phyloP scores from a whole-genome alignment of 2,888 invertebrate species.

The Drosophila pseudotalamancana region DNA sequence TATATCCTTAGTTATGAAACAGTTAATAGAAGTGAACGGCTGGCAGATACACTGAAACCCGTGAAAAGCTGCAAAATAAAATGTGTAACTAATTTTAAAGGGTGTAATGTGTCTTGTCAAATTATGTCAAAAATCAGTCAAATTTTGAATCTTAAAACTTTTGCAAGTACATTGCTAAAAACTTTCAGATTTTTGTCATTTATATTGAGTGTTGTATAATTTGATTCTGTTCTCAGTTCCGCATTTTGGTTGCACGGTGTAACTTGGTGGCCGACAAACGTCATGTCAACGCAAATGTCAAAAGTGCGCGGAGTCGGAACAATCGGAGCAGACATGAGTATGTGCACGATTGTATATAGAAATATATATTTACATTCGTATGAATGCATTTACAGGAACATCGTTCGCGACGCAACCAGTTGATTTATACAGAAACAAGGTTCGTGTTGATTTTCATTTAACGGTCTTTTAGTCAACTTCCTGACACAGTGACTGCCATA shows the following conservation, averaged over 20 bases:
- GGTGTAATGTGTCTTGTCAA: no score
- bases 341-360: constrained; percentile 1
- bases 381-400: constrained; percentile 28
- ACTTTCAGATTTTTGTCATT: not conserved
- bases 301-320: constrained; percentile 58
- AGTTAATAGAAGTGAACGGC: no score
- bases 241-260: constrained; percentile 44
- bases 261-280: constrained; percentile 59
- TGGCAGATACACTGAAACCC: no score
- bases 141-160: no score
- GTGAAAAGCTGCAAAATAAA: no score
- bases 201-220: no score
- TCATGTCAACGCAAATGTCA: constrained; percentile 80
- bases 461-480: constrained; percentile 81
- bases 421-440: constrained; percentile 71
- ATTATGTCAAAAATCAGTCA: no score
- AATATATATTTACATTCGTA: constrained; percentile 23
- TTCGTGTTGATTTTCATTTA: constrained; percentile 80
- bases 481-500: constrained; percentile 80
- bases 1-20: no score
- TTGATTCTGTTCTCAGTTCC: no score
- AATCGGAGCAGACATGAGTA: constrained; percentile 34
- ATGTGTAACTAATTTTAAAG: no score
- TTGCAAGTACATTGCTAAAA: no score
- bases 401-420: constrained; percentile 70